Evolutionary conservation across 2,797 vertebrate species (phyloP), one percentile per base, ranked within the genome.

Genomic region (Enteromius thamalakanensis): DNA sequence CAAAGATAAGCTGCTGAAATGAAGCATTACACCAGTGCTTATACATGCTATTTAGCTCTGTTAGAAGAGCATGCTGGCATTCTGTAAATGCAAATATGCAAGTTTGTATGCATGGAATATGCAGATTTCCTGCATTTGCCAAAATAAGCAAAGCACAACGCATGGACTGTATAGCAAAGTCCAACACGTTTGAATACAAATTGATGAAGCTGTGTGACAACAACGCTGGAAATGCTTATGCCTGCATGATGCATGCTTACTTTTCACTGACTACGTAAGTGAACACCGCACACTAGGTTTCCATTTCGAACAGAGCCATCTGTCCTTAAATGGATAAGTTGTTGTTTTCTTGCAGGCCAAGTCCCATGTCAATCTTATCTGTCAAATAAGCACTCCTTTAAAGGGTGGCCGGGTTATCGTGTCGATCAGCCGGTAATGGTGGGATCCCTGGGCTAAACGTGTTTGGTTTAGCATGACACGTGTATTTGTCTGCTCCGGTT

Each of bases 381-480:
- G 82, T 85, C 81, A 86, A 78, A 85, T 81, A 70, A 82, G 81
- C 10, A 71, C 77, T 62, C 71, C 67, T 84, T 81, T 75, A 84
- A 67, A 78, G 77, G 76, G 74, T 70, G 51, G 53, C 17, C n/a
- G 72, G 80, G 80, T 84, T 86, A 88, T 87, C 80, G 10, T 77
- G 87, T 79, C 72, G 86, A 85, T 86, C 87, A 74, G 37, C 71
- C 71, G 49, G 87, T 86, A 80, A 87, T 76, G 77, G 79, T 80
- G 76, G 87, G 85, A 87, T 89, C 65, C 64, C 68, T 70, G 72
- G 76, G 62, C 83, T 87, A 79, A 87, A 76, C 83, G 85, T 89
- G 70, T 85, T 86, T 82, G 86, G 79, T 89, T 88, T 87, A 83
- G 70, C 76, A 81, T 85, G 86, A 88, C 84, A 85, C 81, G 76